These are phyloP conservation scores for Rhinichthys klamathensis DNA, from an alignment of 2,113 vertebrate genomes.

Conservation along the genomic window DNA sequence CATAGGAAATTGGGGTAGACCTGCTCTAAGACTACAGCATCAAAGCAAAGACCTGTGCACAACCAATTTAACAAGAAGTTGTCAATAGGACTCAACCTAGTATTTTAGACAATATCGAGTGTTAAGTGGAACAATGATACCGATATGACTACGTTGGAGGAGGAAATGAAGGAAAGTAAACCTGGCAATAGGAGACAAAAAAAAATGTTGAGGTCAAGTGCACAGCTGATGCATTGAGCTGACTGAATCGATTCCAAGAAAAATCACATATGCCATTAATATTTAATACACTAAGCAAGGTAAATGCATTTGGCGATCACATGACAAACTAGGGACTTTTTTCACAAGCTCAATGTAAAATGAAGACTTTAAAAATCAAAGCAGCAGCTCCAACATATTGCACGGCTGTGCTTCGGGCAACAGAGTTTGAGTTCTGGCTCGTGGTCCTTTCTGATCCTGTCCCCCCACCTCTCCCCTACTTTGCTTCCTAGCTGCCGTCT, in stretches of 20 bases:
- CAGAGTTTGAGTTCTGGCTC: not conserved
- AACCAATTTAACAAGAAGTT: conserved; percentile 28
- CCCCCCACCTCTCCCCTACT: not conserved
- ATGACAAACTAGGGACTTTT: conserved; percentile 61
- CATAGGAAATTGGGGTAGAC: conserved; percentile 36
- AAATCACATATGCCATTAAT: conserved; percentile 68
- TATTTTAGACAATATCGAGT: conserved; percentile 18
- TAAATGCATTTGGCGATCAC: conserved; percentile 66
- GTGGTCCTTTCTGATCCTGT: not conserved
- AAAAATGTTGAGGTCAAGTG: not conserved
- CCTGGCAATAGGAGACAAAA: not conserved
- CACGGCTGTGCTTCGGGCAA: conserved; percentile 49
- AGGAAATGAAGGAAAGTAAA: conserved; percentile 11
- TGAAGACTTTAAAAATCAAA: conserved; percentile 42
- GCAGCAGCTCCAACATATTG: conserved; percentile 48
- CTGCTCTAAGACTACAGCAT: not conserved
- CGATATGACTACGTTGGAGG: conserved; percentile 1
- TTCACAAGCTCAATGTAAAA: conserved; percentile 51
- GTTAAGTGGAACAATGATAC: conserved; percentile 28
- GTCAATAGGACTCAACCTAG: conserved; percentile 38
- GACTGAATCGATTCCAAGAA: conserved; percentile 58
- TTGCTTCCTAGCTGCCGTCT: not conserved
- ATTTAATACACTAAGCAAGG: conserved; percentile 67
- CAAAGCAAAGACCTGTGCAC: conserved; percentile 21
- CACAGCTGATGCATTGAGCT: conserved; percentile 6